phyloP scores from a whole-genome alignment of 1,140 invertebrate species.

The Listronotus bonariensis region DNA sequence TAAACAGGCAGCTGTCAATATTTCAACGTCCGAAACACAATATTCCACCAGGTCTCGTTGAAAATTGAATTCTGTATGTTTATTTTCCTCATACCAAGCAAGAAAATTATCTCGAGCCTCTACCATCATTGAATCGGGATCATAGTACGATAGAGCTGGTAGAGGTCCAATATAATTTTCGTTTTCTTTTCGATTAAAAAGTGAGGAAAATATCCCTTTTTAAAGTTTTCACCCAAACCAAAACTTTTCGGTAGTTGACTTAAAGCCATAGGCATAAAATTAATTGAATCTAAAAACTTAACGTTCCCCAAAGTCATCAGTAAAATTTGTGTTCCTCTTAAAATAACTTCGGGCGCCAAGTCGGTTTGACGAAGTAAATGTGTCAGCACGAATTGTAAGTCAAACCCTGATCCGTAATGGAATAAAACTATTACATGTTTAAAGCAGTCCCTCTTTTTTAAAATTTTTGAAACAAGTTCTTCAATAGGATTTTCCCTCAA shows the following conservation, averaged over 20 bases:
- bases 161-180: conserved; percentile 25
- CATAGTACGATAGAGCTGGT: conserved; percentile 24
- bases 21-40: conserved; percentile 9
- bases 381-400: conserved; percentile 14
- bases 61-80: conserved; percentile 17
- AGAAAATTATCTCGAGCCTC: conserved; percentile 11
- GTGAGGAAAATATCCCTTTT: conserved; percentile 39
- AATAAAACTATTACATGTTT: conserved; percentile 11
- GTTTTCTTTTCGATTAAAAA: conserved; percentile 30
- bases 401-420: conserved; percentile 16
- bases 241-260: conserved; percentile 23
- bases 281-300: conserved; percentile 24
- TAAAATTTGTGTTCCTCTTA: conserved; percentile 10
- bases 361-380: conserved; percentile 7
- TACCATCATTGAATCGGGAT: conserved; percentile 20
- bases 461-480: background rate
- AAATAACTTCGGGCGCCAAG: conserved; percentile 4
- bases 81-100: conserved; percentile 18
- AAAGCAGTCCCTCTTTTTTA: conserved; percentile 9
- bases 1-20: conserved; percentile 10
- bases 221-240: conserved; percentile 10
- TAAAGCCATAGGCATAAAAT: conserved; percentile 25
- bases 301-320: conserved; percentile 5
- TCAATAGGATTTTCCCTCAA: background rate
- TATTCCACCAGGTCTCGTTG: conserved; percentile 6